Evolutionary conservation across 2,797 vertebrate species (phyloP), one percentile per base, ranked within the genome.

Genomic region (Rousettus madagascariensis): DNA sequence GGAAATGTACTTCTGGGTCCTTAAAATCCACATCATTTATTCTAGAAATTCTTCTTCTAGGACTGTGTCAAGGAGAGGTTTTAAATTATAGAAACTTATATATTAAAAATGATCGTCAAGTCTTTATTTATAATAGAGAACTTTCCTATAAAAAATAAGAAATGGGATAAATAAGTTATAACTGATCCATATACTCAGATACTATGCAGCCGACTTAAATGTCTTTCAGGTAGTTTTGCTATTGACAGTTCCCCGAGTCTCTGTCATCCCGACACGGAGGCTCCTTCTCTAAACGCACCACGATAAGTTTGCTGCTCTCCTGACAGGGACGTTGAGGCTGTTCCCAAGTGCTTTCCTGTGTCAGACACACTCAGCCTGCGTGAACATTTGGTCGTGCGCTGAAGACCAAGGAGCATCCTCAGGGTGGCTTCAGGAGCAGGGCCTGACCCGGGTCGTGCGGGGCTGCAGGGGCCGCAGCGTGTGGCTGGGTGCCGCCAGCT

Each of bases 81-180:
- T 72, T 74, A 5, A 69, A 65, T 78, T 28, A 36, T 9, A 71
- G 79, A 78, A 95, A 71, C 79, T 41, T 17, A 10, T 65, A 57
- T 57, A 15, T 46, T 46, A 57, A 59, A 91, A 79, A 41, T 13
- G 5, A 57, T 84, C 33, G 46, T 17, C 28, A 41, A 46, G 11
- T 91, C 38, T 17, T 57, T 80, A 77, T 17, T 57, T 80, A 77
- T 69, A 85, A 65, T 66, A 89, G 72, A 59, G 95, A 94, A 15
- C 41, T 26, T 69, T 59, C 57, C 9, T 77, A 38, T 61, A 61
- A 90, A 90, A 86, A 69, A 80, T 33, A 74, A 33, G n/a, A 63
- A 84, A n/a, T 28, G 49, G 17, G n/a, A 30, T 75, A 69, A 82
- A 6, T 46, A 68, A 75, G 46, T 49, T 84, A 33, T 2, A n/a